These are phyloP conservation scores for Rhingia campestris DNA, from an alignment of 2,888 invertebrate species.

Conservation along the genomic window DNA sequence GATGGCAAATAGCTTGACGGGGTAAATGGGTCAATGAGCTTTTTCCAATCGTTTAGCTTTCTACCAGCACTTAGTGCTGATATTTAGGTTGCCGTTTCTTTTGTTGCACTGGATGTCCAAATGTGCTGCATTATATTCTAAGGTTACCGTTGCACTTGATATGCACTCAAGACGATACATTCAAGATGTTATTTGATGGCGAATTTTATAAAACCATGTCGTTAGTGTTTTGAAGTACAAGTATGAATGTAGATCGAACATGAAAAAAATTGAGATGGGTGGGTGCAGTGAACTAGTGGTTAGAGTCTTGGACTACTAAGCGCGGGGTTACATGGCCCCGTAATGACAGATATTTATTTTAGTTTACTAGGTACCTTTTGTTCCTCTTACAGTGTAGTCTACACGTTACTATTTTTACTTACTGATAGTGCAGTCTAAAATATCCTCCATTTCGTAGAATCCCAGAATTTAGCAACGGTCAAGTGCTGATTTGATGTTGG, in stretches of 20 bases:
- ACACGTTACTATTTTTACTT: too few relatives aligned
- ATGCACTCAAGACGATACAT: neutral
- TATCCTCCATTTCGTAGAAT: too few relatives aligned
- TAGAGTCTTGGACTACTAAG: too few relatives aligned
- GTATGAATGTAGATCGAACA: neutral
- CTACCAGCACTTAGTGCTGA: neutral
- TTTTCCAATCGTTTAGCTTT: constrained; percentile 22
- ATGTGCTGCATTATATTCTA: constrained; percentile 10
- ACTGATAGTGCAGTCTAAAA: too few relatives aligned
- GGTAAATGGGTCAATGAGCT: constrained; percentile 58
- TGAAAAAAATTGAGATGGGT: neutral
- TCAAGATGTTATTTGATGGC: constrained; percentile 1
- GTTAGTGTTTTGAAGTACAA: neutral
- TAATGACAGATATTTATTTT: too few relatives aligned
- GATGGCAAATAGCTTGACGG: constrained; percentile 45
- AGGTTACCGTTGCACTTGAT: constrained; percentile 23
- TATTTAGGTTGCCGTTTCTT: constrained; percentile 4
- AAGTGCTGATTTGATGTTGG: too few relatives aligned
- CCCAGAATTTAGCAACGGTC: too few relatives aligned
- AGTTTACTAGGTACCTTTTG: too few relatives aligned
- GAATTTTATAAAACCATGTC: neutral
- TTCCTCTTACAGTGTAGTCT: too few relatives aligned
- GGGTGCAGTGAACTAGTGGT: too few relatives aligned
- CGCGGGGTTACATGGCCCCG: too few relatives aligned
- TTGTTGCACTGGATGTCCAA: neutral